Conservation (phyloP, 2,113 vertebrate genomes). For the Oostethus manadensis region DNA sequence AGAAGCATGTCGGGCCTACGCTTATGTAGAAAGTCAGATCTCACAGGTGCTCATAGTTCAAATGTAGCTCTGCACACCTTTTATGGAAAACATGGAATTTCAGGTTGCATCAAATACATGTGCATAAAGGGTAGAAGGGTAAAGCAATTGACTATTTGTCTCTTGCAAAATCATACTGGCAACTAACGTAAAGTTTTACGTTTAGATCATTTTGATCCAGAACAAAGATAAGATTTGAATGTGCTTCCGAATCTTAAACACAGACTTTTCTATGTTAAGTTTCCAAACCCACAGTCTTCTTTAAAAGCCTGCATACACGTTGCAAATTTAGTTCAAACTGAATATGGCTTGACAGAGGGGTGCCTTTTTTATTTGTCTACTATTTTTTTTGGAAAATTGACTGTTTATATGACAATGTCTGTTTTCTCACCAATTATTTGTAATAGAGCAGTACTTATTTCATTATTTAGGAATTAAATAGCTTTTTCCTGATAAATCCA, state of each 20-base stretch:
- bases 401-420: too few species aligned
- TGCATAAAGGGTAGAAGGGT: background rate
- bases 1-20: conserved; percentile 68
- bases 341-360: too few species aligned
- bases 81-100: conserved; percentile 6
- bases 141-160: background rate
- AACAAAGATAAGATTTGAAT: background rate
- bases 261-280: too few species aligned
- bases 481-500: too few species aligned
- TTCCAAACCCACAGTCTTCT: too few species aligned
- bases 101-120: background rate
- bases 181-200: background rate
- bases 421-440: too few species aligned
- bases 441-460: too few species aligned
- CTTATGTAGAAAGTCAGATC: conserved; percentile 41
- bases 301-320: too few species aligned
- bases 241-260: background rate
- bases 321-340: too few species aligned
- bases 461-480: too few species aligned
- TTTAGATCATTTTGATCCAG: background rate
- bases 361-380: too few species aligned
- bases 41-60: conserved; percentile 10
- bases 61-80: conserved; percentile 40
- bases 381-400: too few species aligned
- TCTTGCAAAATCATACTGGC: background rate